Conservation (phyloP, 2,888 invertebrate species). For the Aleiodes leptofemur region DNA sequence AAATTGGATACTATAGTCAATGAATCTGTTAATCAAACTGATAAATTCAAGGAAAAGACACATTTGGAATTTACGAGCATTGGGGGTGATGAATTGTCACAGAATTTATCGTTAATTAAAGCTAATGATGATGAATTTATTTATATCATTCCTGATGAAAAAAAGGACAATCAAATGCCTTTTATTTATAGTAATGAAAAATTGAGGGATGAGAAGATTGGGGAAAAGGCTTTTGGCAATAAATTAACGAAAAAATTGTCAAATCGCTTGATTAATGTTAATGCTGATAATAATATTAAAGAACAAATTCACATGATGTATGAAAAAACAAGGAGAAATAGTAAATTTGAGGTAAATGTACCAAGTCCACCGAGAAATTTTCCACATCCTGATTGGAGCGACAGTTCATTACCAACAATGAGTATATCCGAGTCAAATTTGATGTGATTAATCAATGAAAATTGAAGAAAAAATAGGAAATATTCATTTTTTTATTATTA, state of each 20-base stretch:
- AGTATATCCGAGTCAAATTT: conserved; percentile 61
- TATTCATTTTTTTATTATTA: too few relatives aligned
- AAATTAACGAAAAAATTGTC: too few relatives aligned
- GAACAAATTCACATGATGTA: conserved; percentile 63
- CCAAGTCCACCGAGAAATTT: conserved; percentile 64
- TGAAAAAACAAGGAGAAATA: conserved; percentile 60
- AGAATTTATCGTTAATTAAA: conserved; percentile 44
- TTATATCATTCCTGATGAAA: conserved; percentile 25
- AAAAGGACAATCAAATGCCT: not conserved
- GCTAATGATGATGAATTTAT: conserved; percentile 22
- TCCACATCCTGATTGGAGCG: conserved; percentile 65
- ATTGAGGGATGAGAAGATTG: not conserved
- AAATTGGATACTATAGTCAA: conserved; percentile 39
- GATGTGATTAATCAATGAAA: conserved; percentile 32
- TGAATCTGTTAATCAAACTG: conserved; percentile 48
- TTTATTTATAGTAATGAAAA: not conserved
- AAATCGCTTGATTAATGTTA: not conserved
- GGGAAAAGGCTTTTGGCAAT: too few relatives aligned
- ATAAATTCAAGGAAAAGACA: conserved; percentile 55
- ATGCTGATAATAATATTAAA: conserved; percentile 53
- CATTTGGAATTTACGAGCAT: conserved; percentile 65
- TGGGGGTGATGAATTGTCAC: conserved; percentile 62
- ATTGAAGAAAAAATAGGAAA: not conserved
- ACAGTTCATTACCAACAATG: conserved; percentile 64
- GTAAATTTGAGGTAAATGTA: conserved; percentile 59